Base-by-base conservation (phyloP, 2,888 invertebrate genomes). In the Limnephilus auricula region DNA sequence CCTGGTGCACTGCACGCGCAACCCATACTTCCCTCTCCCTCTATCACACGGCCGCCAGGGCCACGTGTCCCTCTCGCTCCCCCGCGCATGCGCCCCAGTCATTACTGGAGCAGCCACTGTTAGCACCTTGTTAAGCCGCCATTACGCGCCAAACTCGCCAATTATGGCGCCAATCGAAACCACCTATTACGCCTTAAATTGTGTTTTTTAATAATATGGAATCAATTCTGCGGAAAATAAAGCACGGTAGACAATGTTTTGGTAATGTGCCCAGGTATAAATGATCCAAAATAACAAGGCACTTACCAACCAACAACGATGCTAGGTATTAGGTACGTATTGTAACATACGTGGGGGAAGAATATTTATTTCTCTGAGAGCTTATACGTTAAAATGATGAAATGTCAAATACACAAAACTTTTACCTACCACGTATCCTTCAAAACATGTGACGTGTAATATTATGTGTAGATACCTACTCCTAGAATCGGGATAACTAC, bases 61-160 rank as follows among this genome's bases (percentile, higher is more conserved):
- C 25, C 30, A 25, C 10, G 84, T 32, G 84, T 79, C 78, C 40
- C 79, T 78, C 78, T 34, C 78, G 25, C 31, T 37, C 13, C 40
- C 79, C 31, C 45, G 78, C 86, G 83, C 88, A 79, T 91, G 90
- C 88, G 88, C 90, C 92, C 90, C 90, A 91, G 89, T 90, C 89
- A 92, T 92, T 92, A 89, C 13, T 79, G 40, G 50, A 65, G 50
- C 84, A 89, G 89, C 90, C 91, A 79, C 92, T 92, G 93, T 93
- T 91, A 91, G 91, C 93, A 92, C 93, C 93, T 93, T 91, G 92
- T 93, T 93, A 92, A 79, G 87, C 91, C 89, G 50, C 80, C 84
- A 91, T 87, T 91, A 91, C 82, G n/a, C 82, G 87, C 89, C 88
- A 79, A 89, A 86, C 84, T 85, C 80, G 79, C 90, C 83, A 90